phyloP scores from a whole-genome alignment of 2,113 vertebrate genomes.

The Condylura cristata region DNA sequence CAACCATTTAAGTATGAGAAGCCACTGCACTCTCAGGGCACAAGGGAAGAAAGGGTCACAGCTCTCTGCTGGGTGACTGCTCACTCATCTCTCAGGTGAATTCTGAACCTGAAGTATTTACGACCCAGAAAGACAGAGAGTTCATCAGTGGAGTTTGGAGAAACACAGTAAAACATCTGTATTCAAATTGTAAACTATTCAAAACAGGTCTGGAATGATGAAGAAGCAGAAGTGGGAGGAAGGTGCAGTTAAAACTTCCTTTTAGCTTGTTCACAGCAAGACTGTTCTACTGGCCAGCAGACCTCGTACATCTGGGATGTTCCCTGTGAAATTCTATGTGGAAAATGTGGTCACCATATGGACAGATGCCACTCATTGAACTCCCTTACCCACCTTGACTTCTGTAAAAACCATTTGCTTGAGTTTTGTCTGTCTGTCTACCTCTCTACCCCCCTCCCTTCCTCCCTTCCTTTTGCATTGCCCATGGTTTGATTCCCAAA shows the following conservation, averaged over 20 bases:
- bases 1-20: not conserved
- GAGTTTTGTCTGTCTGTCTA: not conserved
- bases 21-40: not conserved
- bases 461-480: not conserved
- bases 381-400: not conserved
- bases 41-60: not conserved
- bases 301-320: not conserved
- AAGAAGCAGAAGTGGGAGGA: not conserved
- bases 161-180: not conserved
- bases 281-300: not conserved
- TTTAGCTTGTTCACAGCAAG: conserved; percentile 5
- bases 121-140: not conserved
- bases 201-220: conserved; percentile 29
- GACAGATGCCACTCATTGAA: not conserved
- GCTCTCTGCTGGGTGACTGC: not conserved
- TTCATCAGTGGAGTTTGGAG: not conserved
- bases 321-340: not conserved
- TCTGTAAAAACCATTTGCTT: not conserved
- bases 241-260: not conserved
- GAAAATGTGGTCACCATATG: not conserved
- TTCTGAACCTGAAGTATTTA: conserved; percentile 40
- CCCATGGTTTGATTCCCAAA: conserved; percentile 21
- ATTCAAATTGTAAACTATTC: conserved; percentile 33
- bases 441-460: no score
- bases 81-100: not conserved